Percentiles rank a stretch among this genome's conserved stretches.
Evolutionary conservation across 2,888 invertebrate species (phyloP).

Genomic region (Shargacucullia verbasci): DNA sequence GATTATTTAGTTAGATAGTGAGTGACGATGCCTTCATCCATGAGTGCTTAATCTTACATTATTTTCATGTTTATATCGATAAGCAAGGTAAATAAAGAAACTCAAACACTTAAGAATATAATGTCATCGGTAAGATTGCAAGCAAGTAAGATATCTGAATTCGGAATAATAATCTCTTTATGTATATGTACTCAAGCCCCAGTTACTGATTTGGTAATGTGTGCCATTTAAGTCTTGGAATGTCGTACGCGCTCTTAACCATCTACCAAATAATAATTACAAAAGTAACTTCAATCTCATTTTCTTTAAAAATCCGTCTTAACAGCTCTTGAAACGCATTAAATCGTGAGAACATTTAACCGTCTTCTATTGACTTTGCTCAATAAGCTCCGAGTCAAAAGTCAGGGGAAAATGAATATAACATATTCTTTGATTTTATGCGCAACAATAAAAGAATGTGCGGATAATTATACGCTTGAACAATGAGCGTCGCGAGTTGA

Average conservation of each 20-base stretch:
- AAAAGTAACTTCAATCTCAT: background rate
- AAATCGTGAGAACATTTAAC: constrained; percentile 88
- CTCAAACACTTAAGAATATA: no score
- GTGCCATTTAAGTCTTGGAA: background rate
- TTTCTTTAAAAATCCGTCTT: constrained; percentile 17
- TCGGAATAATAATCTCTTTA: no score
- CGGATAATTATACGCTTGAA: constrained; percentile 86
- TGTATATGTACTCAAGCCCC: no score
- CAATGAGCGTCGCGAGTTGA: constrained; percentile 82
- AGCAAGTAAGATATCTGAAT: no score
- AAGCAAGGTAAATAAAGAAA: no score
- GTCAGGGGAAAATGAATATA: constrained; percentile 84
- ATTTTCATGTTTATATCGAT: no score
- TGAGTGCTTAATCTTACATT: no score
- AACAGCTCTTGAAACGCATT: constrained; percentile 65
- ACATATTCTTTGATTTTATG: constrained; percentile 87
- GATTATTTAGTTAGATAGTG: no score
- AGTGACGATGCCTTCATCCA: no score
- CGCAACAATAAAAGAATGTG: constrained; percentile 82
- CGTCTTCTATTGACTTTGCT: constrained; percentile 80
- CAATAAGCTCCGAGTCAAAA: constrained; percentile 84
- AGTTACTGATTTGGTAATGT: no score
- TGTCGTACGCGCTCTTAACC: background rate
- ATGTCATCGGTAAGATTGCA: no score
- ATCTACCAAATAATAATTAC: background rate